phyloP scores from a whole-genome alignment of 1,140 invertebrate genomes.

The Telenomus remus region DNA sequence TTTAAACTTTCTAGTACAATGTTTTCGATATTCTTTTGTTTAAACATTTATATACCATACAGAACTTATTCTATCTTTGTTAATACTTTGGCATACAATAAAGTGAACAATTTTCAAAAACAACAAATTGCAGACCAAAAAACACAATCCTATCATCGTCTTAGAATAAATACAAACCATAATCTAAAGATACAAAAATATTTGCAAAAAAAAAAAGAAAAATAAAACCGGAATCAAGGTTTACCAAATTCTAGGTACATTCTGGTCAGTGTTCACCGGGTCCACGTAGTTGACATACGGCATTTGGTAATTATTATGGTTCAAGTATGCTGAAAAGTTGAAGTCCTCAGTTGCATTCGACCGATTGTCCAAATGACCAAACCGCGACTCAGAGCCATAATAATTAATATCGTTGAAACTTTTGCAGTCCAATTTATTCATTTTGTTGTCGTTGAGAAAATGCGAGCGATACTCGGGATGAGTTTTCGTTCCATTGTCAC shows the following conservation, averaged over 20 bases:
- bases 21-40: too few relatives aligned
- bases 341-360: conserved; percentile 59
- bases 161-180: too few relatives aligned
- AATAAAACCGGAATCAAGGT: too few relatives aligned
- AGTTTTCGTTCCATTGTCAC: conserved; percentile 57
- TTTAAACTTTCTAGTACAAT: too few relatives aligned
- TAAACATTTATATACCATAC: too few relatives aligned
- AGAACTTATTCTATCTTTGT: too few relatives aligned
- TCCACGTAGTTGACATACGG: conserved; percentile 72
- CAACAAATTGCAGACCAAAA: too few relatives aligned
- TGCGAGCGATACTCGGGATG: conserved; percentile 48
- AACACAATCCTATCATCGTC: too few relatives aligned
- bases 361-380: conserved; percentile 58
- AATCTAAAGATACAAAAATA: background rate
- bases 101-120: too few relatives aligned
- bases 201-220: background rate
- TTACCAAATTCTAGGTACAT: conserved; percentile 69
- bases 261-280: conserved; percentile 67
- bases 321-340: conserved; percentile 64
- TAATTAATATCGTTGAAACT: conserved; percentile 55
- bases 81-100: too few relatives aligned
- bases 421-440: conserved; percentile 64
- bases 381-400: conserved; percentile 54
- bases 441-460: conserved; percentile 32
- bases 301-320: conserved; percentile 67